A percentile compares a stretch with the other conserved stretches of the same genome.
These are phyloP conservation scores for Amphipoea lucens DNA, from an alignment of 2,888 invertebrate species.

Conservation along the genomic window DNA sequence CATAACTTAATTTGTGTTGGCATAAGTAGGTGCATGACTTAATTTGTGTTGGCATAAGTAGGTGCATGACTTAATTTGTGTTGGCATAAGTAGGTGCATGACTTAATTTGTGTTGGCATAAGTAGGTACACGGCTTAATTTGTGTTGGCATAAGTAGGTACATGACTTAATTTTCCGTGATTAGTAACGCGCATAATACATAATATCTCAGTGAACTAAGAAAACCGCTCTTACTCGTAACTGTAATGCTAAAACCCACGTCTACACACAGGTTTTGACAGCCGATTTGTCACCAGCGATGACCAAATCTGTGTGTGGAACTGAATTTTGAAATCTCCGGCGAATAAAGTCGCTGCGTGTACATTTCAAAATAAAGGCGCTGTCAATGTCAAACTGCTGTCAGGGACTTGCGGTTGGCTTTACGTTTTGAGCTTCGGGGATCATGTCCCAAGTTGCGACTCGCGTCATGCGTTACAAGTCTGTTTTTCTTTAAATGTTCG, in stretches of 20 bases:
- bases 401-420: neutral
- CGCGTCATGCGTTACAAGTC: constrained; percentile 27
- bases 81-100: no score
- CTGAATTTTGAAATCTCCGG: neutral
- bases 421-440: neutral
- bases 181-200: neutral
- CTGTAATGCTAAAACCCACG: neutral
- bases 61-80: no score
- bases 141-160: no score
- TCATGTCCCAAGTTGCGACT: neutral
- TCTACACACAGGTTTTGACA: neutral
- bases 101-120: no score
- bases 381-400: neutral
- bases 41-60: no score
- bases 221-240: neutral
- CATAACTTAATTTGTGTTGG: no score
- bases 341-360: neutral
- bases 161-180: no score
- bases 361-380: neutral
- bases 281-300: neutral
- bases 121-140: no score
- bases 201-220: neutral
- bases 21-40: no score
- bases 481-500: neutral
- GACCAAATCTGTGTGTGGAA: neutral